Percentiles rank a stretch among this genome's conserved stretches.
phyloP scores from a whole-genome alignment of 1,140 invertebrate species.

The Liolophura sinensis region DNA sequence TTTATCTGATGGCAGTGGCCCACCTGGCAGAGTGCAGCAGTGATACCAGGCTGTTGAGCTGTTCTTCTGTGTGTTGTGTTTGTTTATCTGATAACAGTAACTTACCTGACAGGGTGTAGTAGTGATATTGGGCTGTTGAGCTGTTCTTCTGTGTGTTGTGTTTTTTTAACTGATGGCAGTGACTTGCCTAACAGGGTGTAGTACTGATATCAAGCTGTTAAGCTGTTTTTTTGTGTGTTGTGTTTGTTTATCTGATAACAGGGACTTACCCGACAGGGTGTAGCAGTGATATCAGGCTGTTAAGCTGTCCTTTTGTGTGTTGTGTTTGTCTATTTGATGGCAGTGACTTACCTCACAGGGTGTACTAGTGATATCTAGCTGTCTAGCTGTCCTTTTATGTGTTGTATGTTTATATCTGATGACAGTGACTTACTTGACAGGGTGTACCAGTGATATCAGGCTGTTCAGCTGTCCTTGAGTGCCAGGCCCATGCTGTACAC shows the following conservation, averaged over 20 bases:
- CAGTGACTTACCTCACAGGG: too few relatives aligned
- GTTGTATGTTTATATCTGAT: not conserved
- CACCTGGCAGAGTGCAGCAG: too few relatives aligned
- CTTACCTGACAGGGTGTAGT: constrained; percentile 38
- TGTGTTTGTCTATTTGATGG: too few relatives aligned
- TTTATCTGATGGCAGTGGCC: too few relatives aligned
- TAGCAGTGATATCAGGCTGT: not conserved
- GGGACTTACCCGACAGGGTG: constrained; percentile 12
- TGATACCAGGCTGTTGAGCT: not conserved
- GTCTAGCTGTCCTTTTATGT: not conserved
- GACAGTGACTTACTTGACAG: constrained; percentile 19
- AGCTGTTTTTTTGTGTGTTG: constrained; percentile 49
- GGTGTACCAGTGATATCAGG: constrained; percentile 49
- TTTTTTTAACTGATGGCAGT: too few relatives aligned
- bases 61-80: not conserved
- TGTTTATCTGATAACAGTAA: not conserved
- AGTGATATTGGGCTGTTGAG: constrained; percentile 29
- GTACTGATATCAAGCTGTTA: constrained; percentile 14
- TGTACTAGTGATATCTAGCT: too few relatives aligned
- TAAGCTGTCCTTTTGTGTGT: too few relatives aligned
- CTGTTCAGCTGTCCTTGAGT: constrained; percentile 46
- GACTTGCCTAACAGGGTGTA: too few relatives aligned
- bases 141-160: too few relatives aligned
- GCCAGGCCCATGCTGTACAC: constrained; percentile 43
- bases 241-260: not conserved